Percentiles rank a stretch among this genome's conserved stretches.
These are phyloP conservation scores for Diacarnus erythraeanus DNA, from an alignment of 37 sponge, comb jelly and placozoan genomes.

Conservation along the genomic window DNA sequence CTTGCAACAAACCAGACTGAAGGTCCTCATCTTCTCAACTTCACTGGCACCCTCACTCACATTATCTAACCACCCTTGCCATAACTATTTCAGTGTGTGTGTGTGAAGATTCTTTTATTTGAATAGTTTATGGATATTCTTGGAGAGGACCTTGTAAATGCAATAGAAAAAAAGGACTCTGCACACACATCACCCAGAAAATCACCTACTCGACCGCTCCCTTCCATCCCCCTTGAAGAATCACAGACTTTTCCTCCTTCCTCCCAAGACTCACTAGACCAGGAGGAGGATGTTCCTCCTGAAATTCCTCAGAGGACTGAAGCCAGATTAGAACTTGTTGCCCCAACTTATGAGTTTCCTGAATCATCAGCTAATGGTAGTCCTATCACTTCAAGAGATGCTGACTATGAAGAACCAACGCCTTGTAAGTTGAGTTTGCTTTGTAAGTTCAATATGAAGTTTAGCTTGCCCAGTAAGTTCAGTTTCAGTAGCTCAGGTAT, in stretches of 20 bases:
- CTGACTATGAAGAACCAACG: neutral
- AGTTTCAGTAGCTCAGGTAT: too few species aligned
- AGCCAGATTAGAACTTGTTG: neutral
- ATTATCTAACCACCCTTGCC: neutral
- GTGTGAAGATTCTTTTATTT: neutral
- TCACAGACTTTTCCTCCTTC: neutral
- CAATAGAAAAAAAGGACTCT: neutral
- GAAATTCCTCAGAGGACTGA: neutral
- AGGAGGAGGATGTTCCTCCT: neutral
- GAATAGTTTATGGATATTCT: neutral
- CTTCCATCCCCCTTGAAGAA: neutral
- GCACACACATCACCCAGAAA: neutral
- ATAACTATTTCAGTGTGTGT: neutral
- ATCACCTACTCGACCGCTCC: neutral
- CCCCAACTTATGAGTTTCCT: neutral
- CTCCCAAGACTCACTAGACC: neutral
- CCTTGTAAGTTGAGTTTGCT: conserved; percentile 8
- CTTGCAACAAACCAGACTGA: too few species aligned
- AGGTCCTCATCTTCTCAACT: too few species aligned
- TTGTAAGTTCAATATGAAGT: too few species aligned
- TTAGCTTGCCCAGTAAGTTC: too few species aligned
- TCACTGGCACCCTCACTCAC: too few species aligned
- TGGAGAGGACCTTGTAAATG: neutral
- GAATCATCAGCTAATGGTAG: neutral
- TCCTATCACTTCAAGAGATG: neutral